Conservation (phyloP, 2,797 vertebrate species). For the Eulemur coronatus region DNA sequence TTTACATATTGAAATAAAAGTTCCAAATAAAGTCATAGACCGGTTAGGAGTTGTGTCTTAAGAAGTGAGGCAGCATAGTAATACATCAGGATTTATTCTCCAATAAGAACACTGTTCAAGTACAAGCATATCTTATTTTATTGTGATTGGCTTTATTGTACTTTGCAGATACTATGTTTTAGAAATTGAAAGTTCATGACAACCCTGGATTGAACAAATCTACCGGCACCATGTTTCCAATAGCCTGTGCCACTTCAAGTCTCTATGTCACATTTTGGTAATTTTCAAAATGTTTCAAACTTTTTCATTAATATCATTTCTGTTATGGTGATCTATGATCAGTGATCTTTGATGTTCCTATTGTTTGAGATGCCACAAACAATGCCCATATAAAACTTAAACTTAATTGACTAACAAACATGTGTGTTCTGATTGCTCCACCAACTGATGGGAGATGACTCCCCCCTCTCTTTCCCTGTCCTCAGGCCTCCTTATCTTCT, state of each 20-base stretch:
- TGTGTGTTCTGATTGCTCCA: background rate
- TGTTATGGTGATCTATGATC: background rate
- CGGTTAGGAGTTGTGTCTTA: background rate
- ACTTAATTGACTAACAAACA: background rate
- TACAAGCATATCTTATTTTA: too few species aligned
- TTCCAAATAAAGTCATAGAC: background rate
- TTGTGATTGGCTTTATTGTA: background rate
- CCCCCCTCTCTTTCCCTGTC: background rate
- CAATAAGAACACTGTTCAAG: background rate
- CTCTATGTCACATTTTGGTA: background rate
- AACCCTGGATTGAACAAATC: background rate
- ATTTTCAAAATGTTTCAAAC: background rate
- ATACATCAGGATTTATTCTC: background rate
- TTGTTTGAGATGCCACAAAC: background rate
- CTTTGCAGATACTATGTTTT: background rate
- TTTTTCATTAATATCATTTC: background rate
- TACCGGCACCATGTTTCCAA: background rate
- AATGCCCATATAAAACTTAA: background rate
- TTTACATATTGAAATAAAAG: background rate
- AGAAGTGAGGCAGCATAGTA: background rate
- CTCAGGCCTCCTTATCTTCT: background rate
- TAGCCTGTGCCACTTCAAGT: background rate
- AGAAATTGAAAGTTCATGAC: background rate
- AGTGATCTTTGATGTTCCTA: background rate
- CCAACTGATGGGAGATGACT: background rate